Conservation (phyloP, 2,113 vertebrate species). For the Rousettus leschenaultii region DNA sequence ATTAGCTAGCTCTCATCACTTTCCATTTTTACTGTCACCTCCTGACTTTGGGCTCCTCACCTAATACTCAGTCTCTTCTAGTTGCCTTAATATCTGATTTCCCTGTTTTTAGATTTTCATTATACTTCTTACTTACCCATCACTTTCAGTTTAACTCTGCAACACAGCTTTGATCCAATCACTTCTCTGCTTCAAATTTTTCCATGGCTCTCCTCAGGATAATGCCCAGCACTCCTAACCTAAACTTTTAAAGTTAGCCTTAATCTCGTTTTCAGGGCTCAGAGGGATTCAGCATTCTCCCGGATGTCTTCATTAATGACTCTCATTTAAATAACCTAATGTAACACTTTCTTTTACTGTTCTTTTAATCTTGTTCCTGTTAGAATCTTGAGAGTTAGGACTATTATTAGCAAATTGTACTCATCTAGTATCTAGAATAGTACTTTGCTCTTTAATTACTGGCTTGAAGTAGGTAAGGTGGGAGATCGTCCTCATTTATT, state of each 20-base stretch:
- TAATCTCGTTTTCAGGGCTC: background rate
- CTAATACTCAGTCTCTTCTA: background rate
- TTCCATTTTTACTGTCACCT: background rate
- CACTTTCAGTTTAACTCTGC: slow-evolving; percentile 32
- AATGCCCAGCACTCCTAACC: background rate
- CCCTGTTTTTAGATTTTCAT: slow-evolving; percentile 19
- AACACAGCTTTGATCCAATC: slow-evolving; percentile 22
- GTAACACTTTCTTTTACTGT: background rate
- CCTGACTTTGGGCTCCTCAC: background rate
- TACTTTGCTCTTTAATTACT: background rate
- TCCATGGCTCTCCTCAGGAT: background rate
- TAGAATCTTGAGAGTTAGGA: background rate
- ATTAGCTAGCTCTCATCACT: background rate
- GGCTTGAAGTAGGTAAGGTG: background rate
- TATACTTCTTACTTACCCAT: slow-evolving; percentile 4
- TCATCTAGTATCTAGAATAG: background rate
- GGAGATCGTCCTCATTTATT: background rate
- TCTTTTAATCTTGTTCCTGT: background rate
- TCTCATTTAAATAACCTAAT: background rate
- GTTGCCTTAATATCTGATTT: slow-evolving; percentile 2
- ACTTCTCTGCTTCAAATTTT: background rate
- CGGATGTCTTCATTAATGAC: background rate
- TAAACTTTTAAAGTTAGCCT: background rate
- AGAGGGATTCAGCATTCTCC: background rate
- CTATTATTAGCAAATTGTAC: background rate